Conservation (phyloP, 2,797 vertebrate species). For the Sebastes dallii region DNA sequence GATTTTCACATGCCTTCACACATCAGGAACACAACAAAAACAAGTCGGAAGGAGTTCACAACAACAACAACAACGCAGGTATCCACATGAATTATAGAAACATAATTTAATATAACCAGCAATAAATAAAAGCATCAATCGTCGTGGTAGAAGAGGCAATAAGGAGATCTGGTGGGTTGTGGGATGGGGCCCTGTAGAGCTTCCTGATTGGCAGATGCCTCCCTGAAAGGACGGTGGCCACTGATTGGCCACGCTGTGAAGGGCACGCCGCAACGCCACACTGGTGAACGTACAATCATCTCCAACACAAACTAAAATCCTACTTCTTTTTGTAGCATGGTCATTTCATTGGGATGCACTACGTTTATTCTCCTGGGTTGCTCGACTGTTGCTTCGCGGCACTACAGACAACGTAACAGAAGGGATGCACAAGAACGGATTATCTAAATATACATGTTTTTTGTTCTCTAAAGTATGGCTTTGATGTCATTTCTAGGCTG, state of each 20-base stretch:
- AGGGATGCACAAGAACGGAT: conserved; percentile 52
- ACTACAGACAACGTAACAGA: conserved; percentile 47
- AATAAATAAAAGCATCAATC: conserved; percentile 55
- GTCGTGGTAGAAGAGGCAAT: conserved; percentile 39
- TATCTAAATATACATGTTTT: conserved; percentile 63
- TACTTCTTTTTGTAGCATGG: conserved; percentile 4
- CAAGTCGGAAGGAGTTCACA: conserved; percentile 45
- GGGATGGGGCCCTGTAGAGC: conserved; percentile 63
- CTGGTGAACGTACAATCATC: conserved; percentile 32
- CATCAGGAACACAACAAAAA: conserved; percentile 58
- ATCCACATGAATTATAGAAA: conserved; percentile 47
- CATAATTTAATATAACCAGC: conserved; percentile 33
- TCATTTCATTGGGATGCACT: not conserved
- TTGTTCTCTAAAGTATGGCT: conserved; percentile 75
- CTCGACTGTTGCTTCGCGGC: conserved; percentile 22
- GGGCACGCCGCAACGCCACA: conserved; percentile 37
- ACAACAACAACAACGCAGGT: conserved; percentile 31
- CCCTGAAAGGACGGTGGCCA: conserved; percentile 78
- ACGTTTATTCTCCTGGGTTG: not conserved
- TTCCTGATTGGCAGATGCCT: conserved; percentile 79
- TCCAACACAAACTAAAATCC: conserved; percentile 25
- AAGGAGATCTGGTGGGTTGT: conserved; percentile 44
- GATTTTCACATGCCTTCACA: conserved; percentile 66
- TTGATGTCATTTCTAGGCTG: conserved; percentile 70
- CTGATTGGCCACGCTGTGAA: conserved; percentile 43